A percentile compares a stretch with the other conserved stretches of the same genome.
phyloP scores from a whole-genome alignment of 64 coral and sea anemone species.

The Montipora foliosa region DNA sequence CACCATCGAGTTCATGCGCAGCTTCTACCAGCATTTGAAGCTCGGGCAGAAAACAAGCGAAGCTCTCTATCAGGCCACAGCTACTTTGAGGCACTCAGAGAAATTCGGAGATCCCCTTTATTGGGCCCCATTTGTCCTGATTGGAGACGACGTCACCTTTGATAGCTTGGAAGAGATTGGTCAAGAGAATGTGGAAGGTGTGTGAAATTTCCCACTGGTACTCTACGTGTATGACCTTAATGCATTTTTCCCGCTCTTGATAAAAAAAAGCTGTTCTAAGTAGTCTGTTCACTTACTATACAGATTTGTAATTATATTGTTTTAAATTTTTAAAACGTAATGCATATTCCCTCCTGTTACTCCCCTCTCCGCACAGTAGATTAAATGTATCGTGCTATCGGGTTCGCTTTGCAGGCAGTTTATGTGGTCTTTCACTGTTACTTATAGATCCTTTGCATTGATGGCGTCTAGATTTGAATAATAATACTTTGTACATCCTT shows the following conservation, averaged over 20 bases:
- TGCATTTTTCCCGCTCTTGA: background rate
- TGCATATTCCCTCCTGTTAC: background rate
- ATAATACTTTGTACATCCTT: too few species aligned
- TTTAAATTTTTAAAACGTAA: background rate
- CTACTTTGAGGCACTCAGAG: background rate
- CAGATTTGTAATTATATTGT: background rate
- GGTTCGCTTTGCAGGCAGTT: background rate
- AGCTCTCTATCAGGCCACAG: conserved; percentile 30
- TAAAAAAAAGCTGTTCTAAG: background rate
- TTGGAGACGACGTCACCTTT: conserved; percentile 62
- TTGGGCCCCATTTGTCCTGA: conserved; percentile 62
- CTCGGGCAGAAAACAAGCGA: conserved; percentile 35
- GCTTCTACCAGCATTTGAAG: conserved; percentile 44
- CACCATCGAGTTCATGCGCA: conserved; percentile 26
- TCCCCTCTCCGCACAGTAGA: background rate
- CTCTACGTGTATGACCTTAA: background rate
- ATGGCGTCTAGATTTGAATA: too few species aligned
- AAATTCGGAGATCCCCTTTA: background rate
- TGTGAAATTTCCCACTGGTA: background rate
- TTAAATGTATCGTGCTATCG: background rate
- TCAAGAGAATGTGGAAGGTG: conserved; percentile 16
- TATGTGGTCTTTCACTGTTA: background rate
- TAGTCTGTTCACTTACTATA: background rate
- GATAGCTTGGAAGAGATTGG: conserved; percentile 19
- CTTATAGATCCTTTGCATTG: background rate